These are phyloP conservation scores for Gymnopithys bicolor DNA, from an alignment of 2,797 vertebrate genomes.

Conservation along the genomic window DNA sequence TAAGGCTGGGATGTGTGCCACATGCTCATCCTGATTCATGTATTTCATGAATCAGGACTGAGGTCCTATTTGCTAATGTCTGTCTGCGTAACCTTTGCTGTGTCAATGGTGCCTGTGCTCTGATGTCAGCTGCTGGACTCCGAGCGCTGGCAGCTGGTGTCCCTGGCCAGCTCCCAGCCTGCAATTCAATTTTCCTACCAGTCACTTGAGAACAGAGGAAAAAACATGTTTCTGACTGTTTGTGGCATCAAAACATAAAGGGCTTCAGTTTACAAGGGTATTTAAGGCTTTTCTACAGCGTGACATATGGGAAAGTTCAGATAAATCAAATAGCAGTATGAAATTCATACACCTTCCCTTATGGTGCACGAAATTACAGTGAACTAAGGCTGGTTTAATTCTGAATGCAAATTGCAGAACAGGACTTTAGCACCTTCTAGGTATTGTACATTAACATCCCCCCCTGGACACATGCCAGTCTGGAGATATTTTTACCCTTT, in stretches of 20 bases:
- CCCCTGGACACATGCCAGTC: background rate
- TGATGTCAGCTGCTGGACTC: constrained; percentile 34
- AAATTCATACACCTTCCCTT: background rate
- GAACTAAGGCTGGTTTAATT: background rate
- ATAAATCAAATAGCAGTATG: background rate
- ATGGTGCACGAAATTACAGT: background rate
- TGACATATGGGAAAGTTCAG: background rate
- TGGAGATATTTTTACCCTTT: background rate
- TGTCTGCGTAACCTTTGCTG: background rate
- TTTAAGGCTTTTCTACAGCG: background rate
- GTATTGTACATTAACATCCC: rapidly evolving
- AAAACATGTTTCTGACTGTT: background rate
- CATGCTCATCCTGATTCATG: background rate
- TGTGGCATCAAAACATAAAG: background rate
- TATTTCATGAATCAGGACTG: constrained; percentile 36
- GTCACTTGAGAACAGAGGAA: background rate
- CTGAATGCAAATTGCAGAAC: background rate
- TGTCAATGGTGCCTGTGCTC: background rate
- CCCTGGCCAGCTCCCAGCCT: constrained; percentile 43
- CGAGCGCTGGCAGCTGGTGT: background rate
- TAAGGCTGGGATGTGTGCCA: background rate
- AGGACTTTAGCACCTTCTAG: background rate
- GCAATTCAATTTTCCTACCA: constrained; percentile 27
- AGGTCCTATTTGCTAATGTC: background rate
- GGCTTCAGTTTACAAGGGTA: background rate